phyloP scores from a whole-genome alignment of 2,113 vertebrate species.

The Python bivittatus region DNA sequence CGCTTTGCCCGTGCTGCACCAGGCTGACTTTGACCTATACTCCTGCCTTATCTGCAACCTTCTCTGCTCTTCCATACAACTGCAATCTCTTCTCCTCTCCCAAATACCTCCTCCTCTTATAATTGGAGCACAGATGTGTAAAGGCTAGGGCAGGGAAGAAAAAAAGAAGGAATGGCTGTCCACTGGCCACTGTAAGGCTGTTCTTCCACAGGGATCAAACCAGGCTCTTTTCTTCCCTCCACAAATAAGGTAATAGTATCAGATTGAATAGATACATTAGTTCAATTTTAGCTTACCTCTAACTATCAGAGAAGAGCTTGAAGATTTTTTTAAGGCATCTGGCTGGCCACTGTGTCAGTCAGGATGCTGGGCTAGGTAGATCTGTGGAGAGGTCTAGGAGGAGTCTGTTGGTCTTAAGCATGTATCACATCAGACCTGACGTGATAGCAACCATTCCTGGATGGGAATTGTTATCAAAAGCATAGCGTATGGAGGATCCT shows the following conservation, averaged over 20 bases:
- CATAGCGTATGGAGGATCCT: neutral
- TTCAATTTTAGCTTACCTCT: neutral
- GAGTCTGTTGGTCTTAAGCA: neutral
- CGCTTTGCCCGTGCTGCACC: neutral
- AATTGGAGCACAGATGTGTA: neutral
- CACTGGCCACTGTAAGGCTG: neutral
- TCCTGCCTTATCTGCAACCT: neutral
- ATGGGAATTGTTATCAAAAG: neutral
- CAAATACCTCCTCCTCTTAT: neutral
- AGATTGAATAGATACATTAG: neutral
- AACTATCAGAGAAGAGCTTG: neutral
- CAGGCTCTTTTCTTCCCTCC: neutral
- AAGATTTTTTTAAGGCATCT: neutral
- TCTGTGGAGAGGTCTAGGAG: neutral
- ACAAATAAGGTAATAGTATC: neutral
- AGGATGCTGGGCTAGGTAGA: neutral
- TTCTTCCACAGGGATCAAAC: neutral
- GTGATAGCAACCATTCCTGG: neutral
- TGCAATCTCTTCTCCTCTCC: neutral
- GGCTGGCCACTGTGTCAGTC: neutral
- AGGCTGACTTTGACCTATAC: neutral
- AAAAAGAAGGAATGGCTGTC: neutral
- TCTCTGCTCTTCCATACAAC: neutral
- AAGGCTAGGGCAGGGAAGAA: neutral
- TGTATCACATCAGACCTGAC: neutral